Conservation (phyloP, 2,797 vertebrate genomes). For the Urocyon cinereoargenteus region DNA sequence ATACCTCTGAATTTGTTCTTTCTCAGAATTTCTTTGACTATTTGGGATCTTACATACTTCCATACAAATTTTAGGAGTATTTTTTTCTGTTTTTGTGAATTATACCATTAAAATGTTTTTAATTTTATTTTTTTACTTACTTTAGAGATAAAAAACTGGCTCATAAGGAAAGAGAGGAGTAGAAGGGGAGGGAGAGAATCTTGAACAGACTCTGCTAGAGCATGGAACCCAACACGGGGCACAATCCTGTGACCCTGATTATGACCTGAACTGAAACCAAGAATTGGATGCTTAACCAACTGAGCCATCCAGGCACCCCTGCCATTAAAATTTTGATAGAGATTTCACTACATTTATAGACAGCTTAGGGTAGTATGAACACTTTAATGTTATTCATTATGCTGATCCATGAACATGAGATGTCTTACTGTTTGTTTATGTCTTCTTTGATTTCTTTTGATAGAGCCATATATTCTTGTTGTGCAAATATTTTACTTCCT, state of each 20-base stretch:
- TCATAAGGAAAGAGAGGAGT: background rate
- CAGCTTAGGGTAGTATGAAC: background rate
- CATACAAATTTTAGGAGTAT: background rate
- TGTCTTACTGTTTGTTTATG: background rate
- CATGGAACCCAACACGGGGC: background rate
- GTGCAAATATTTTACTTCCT: background rate
- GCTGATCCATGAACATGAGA: background rate
- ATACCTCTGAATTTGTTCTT: background rate
- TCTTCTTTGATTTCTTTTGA: background rate
- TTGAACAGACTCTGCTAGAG: background rate
- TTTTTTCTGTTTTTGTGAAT: background rate
- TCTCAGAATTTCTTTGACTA: background rate
- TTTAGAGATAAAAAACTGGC: background rate
- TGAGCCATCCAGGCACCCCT: background rate
- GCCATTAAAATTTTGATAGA: background rate
- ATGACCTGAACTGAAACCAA: background rate
- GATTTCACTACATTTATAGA: background rate
- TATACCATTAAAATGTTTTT: background rate
- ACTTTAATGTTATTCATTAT: background rate
- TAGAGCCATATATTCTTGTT: background rate
- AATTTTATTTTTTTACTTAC: background rate
- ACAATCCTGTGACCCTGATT: background rate
- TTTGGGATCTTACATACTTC: background rate
- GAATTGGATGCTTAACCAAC: background rate
- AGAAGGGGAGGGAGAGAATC: background rate